Evolutionary conservation across 2,888 invertebrate species (phyloP), one percentile per base, ranked within the genome.

Genomic region (Orgyia antiqua): DNA sequence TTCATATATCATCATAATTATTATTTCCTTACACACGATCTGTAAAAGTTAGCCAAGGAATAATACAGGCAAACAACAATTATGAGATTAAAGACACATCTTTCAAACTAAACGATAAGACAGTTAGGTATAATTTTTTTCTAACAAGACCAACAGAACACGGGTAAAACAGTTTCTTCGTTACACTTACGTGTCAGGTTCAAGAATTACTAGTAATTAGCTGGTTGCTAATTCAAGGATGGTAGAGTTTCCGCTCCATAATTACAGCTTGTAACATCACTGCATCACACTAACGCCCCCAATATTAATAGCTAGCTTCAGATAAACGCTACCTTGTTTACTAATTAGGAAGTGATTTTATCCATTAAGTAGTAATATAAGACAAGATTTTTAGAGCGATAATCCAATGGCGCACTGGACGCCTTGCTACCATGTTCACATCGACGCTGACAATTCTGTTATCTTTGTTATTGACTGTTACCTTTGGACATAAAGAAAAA

Each of bases 261-360:
- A 78, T 78, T 74, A 68, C 63, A 58, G 64, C 57, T 69, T 66
- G 64, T 60, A 51, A 33, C 29, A 6, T 42, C 42, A 45, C 13
- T 20, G 33, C 29, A 4, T 42, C 43, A 45, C 24, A 31, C 23
- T 30, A n/a, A n/a, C 18, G 21, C 51, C 44, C 38, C 45, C 68
- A 66, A 68, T 61, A 57, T 50, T 77, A 79, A 77, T 77, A 69
- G 62, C 55, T 42, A 40, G 50, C 52, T 62, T 58, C 41, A 42
- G 52, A 49, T 66, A 65, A 68, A 52, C 65, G 11, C 10, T 17
- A 54, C 51, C 29, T 36, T 29, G 44, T 30, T 36, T 13, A 13
- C 24, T 35, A 47, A 50, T 51, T 47, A 46, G 53, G 48, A 52
- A 54, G 47, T 52, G 50, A 63, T 56, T 54, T 46, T 34, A 42